Conservation (phyloP, 1,140 invertebrate species). For the Plectrocnemia conspersa region DNA sequence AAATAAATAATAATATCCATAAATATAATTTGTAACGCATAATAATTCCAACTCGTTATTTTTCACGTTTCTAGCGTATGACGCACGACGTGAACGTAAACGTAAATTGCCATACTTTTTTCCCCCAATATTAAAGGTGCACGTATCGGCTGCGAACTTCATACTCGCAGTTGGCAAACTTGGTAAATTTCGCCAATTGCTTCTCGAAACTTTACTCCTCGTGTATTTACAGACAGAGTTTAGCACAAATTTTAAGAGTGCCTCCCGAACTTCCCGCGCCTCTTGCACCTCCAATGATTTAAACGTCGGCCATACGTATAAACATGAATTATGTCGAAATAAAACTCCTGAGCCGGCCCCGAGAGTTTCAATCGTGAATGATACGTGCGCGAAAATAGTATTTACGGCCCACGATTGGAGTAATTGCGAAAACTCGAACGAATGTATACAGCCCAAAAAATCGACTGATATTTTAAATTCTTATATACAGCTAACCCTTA, state of each 20-base stretch:
- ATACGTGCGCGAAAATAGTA: too few relatives aligned
- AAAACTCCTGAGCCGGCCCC: too few relatives aligned
- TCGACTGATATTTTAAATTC: too few relatives aligned
- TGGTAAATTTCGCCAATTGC: constrained; percentile 31
- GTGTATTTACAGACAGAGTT: constrained; percentile 31
- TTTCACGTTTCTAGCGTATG: neutral
- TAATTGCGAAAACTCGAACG: too few relatives aligned
- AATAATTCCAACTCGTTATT: constrained; percentile 1
- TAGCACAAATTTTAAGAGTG: constrained; percentile 27
- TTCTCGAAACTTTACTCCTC: constrained; percentile 33
- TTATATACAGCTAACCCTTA: too few relatives aligned
- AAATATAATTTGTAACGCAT: too few relatives aligned
- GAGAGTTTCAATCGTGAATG: too few relatives aligned
- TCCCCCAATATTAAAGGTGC: constrained; percentile 15
- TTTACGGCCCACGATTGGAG: too few relatives aligned
- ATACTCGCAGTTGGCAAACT: constrained; percentile 30
- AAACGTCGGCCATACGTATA: constrained; percentile 9
- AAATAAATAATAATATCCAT: too few relatives aligned
- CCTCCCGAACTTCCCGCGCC: neutral
- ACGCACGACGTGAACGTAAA: too few relatives aligned
- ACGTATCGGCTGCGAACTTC: constrained; percentile 12
- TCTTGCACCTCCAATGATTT: constrained; percentile 26
- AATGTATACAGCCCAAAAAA: too few relatives aligned
- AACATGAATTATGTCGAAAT: too few relatives aligned
- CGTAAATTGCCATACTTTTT: constrained; percentile 9